Evolutionary conservation across 1,140 invertebrate species (phyloP), one percentile per base, ranked within the genome.

Genomic region (Drosophila carrolli): DNA sequence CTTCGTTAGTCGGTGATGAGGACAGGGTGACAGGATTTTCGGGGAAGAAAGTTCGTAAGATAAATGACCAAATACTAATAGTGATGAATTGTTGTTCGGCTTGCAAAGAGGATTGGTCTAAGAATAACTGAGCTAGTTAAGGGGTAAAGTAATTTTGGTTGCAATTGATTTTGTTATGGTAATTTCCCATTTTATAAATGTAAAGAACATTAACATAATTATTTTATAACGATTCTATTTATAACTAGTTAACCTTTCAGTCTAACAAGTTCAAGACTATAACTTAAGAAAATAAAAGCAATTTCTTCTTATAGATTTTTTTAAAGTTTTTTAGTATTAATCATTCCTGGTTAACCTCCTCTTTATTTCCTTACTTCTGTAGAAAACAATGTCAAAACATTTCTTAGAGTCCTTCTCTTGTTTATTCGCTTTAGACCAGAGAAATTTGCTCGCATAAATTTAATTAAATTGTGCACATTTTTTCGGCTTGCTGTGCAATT

Each of bases 401-500:
- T 40, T 40, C 16, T 37, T 11, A 32, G 13, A 29, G 14, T 7
- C 10, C 8, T 46, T 27, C 9, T 47, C 4, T 14, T 14, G 19
- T 70, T 56, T 70, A 40, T 70, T 70, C 57, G 41, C 7, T 35
- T 1, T n/a, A 37, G n/a, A 16, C 41, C 41, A 48, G 35, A 19
- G 67, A 70, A 71, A 57, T 58, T 56, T 40, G 5, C 46, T 74
- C 51, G 60, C 61, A 68, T 61, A 37, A 37, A 43, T 78, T 77
- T 53, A 73, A 74, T 59, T 62, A 80, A 59, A 60, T 75, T 74
- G 54, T 71, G 62, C 44, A 63, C 41, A 59, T 43, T 73, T 72
- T 71, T 46, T 57, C 58, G 9, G 14, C 43, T 66, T 43, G 41
- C 44, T 57, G 73, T 78, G 51, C 71, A 61, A 83, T 71, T 83